Evolutionary conservation across 2,888 invertebrate species (phyloP).

Genomic region (Eupithecia inturbata): DNA sequence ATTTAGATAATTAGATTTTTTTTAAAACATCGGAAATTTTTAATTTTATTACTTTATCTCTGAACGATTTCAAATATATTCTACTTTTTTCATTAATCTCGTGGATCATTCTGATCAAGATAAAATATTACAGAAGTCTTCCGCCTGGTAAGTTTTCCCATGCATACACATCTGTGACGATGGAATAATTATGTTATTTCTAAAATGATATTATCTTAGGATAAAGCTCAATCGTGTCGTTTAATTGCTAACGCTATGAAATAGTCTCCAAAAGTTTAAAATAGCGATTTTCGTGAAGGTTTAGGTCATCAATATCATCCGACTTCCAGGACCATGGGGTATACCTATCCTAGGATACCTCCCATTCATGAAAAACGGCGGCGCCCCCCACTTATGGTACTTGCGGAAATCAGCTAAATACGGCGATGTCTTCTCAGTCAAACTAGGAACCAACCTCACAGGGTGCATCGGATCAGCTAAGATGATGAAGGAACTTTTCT

Average conservation of each 20-base stretch:
- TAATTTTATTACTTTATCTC: conserved; percentile 5
- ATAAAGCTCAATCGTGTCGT: background rate
- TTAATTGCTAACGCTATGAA: background rate
- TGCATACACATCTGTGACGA: background rate
- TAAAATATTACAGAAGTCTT: conserved; percentile 43
- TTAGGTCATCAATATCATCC: background rate
- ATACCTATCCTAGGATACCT: conserved; percentile 90
- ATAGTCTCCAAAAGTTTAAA: background rate
- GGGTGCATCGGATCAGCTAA: conserved; percentile 92
- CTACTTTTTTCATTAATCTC: conserved; percentile 20
- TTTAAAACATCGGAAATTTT: conserved; percentile 13
- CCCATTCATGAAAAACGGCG: conserved; percentile 85
- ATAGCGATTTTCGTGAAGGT: background rate
- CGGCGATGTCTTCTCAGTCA: conserved; percentile 89
- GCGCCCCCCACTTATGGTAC: conserved; percentile 89
- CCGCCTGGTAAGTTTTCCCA: conserved; percentile 50
- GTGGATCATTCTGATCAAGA: conserved; percentile 35
- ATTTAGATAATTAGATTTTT: conserved; percentile 21
- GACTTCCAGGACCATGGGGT: conserved; percentile 89
- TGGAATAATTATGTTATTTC: background rate
- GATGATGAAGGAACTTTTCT: conserved; percentile 90
- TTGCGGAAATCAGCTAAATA: conserved; percentile 88
- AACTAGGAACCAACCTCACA: conserved; percentile 89
- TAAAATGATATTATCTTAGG: background rate
- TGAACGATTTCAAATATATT: conserved; percentile 24